Evolutionary conservation across 1,140 invertebrate genomes (phyloP), one percentile per base, ranked within the genome.

Genomic region (Caenorhabditis tropicalis): DNA sequence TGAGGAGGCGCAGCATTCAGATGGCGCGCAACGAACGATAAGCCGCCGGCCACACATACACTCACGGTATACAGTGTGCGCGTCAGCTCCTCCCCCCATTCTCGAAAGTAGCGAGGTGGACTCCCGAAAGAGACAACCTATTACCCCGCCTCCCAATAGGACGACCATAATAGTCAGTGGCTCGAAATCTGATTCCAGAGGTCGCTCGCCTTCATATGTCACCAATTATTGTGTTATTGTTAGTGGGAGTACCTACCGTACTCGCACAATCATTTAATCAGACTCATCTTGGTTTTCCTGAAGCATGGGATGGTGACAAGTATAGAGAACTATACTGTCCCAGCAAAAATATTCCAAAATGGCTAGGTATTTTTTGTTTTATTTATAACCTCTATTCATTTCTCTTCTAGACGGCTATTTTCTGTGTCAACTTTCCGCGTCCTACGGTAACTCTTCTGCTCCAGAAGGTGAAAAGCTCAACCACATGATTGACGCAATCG

Each of bases 401-500:
- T 31, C 24, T 12, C 60, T 46, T 84, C 10, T 87, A 90, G 89
- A 90, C 82, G 89, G 89, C n/a, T 90, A 91, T 74, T 90, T 90
- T 49, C 70, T 90, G 12, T 90, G 89, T 81, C 89, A 90, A 86
- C 70, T 90, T 7, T 91, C 90, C 24, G 89, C 89, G 4, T 84
- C 89, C 12, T 90, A 90, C 58, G 89, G 89, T n/a, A 91, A 86
- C 36, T 81, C 51, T 9, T 83, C 82, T 36, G 89, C 89, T 24
- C 86, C 89, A n/a, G 81, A 90, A 39, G 89, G 89, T 15, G 87
- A 87, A 19, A 84, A 85, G 79, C 82, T 90, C 10, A 91, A 86
- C 74, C 89, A 91, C 82, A 90, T 90, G 89, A 90, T 90, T 46
- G 89, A 90, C 79, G 89, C 89, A 5, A 91, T 90, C 60, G 89